Base-by-base conservation (phyloP, 37 sponge, comb jelly and placozoan species). In the Crambe crambe region DNA sequence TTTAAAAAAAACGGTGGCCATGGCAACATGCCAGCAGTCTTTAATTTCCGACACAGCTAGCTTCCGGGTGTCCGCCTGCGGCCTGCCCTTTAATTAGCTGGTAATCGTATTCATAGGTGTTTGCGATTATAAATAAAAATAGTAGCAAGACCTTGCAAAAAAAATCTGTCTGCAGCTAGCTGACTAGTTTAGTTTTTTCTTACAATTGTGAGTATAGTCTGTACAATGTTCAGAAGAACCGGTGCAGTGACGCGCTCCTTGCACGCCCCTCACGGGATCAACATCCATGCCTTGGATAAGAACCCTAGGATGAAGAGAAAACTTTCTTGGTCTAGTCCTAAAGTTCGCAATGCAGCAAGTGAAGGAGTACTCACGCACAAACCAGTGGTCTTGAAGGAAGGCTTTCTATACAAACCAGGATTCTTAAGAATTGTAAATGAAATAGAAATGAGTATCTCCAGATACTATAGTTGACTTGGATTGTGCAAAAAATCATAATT, bases 381-480 rank as follows among this genome's bases (percentile, higher is more conserved):
- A 34, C 84, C 80, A 6, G 60, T 65, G 0, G 60, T 89, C 22
- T 67, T 89, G 34, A 89, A 89, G 35, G 89, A 89, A 56, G 89
- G 89, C 20, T 89, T 71, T 40, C 71, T 89, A 25, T 73, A 30
- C 80, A 87, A 87, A 38, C 88, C 88, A 22, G 58, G 73, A 37
- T 87, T 87, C 61, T 77, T 87, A 51, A 81, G 82, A 87, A 58
- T 87, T 76, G 88, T 81, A 81, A 81, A 77, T n/a, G n/a, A n/a
- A n/a, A n/a, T n/a, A n/a, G n/a, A n/a, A n/a, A n/a, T n/a, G 15
- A 62, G 27, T 62, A n/a, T 26, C 21, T 62, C 27, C 64, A 8
- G 64, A 26, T n/a, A 22, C 64, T n/a, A 61, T 21, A 1, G 20
- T 34, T 59, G 22, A 2, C 43, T 37, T 51, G 9, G 29, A 8